phyloP scores from a whole-genome alignment of 92 coral and sea anemone genomes.

The Hydrozoanthus gracilis region DNA sequence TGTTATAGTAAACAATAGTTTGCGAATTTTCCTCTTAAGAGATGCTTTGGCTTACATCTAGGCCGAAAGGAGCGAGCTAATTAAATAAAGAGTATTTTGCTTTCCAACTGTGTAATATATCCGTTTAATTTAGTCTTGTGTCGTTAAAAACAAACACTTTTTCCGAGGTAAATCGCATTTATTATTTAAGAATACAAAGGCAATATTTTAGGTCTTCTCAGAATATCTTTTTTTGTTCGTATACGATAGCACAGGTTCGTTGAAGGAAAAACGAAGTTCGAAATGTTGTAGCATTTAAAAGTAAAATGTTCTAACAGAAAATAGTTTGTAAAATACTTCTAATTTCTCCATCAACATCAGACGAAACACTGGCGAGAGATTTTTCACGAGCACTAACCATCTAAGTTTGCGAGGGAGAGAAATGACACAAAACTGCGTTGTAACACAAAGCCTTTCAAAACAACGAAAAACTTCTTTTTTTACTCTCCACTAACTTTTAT shows the following conservation, averaged over 20 bases:
- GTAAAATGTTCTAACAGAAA: no score
- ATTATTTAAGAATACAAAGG: conserved; percentile 18
- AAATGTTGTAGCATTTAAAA: no score
- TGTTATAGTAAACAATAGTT: neutral
- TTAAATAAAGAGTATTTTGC: neutral
- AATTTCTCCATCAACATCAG: no score
- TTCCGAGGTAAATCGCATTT: conserved; percentile 17
- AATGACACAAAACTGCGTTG: neutral
- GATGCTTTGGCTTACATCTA: neutral
- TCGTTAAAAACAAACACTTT: conserved; percentile 5
- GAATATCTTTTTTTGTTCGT: neutral
- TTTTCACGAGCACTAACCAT: neutral
- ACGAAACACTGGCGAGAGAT: no score
- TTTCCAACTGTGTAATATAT: conserved; percentile 16
- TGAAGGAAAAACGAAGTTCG: neutral
- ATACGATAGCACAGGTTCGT: neutral
- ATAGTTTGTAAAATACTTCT: no score
- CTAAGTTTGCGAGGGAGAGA: neutral
- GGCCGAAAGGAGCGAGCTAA: neutral
- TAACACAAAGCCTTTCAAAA: neutral
- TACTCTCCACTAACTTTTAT: neutral
- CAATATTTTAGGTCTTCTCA: neutral
- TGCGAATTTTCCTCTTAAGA: neutral
- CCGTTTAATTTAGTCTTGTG: conserved; percentile 28
- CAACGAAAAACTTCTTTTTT: neutral